Conservation (phyloP, 2,888 invertebrate species). For the Brachypalpus laphriformis region DNA sequence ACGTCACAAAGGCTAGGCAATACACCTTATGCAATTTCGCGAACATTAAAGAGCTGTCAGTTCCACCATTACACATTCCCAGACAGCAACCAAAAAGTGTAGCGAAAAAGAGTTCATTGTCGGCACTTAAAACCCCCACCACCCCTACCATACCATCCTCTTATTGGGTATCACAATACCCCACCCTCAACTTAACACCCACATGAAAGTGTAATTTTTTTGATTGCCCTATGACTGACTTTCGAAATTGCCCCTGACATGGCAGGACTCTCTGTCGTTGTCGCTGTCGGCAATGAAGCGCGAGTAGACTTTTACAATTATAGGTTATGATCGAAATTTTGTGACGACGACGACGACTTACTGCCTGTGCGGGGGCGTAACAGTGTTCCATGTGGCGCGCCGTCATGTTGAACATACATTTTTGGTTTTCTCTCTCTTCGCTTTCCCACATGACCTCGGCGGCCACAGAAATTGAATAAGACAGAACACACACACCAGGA, state of each 20-base stretch:
- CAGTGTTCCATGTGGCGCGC: slow-evolving; percentile 38
- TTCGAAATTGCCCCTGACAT: slow-evolving; percentile 52
- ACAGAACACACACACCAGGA: not conserved
- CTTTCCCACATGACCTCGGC: slow-evolving; percentile 47
- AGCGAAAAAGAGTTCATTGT: slow-evolving; percentile 60
- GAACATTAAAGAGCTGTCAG: slow-evolving; percentile 57
- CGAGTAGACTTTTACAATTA: slow-evolving; percentile 65
- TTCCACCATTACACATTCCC: slow-evolving; percentile 53
- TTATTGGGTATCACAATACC: not conserved
- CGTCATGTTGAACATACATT: slow-evolving; percentile 42
- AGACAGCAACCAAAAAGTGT: slow-evolving; percentile 28
- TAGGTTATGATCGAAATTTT: slow-evolving; percentile 66
- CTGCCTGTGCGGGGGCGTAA: slow-evolving; percentile 21
- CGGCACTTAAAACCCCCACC: slow-evolving; percentile 49
- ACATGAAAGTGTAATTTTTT: slow-evolving; percentile 44
- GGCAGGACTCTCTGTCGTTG: slow-evolving; percentile 14
- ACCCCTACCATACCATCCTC: not conserved
- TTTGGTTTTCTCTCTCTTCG: slow-evolving; percentile 9
- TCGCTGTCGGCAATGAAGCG: slow-evolving; percentile 26
- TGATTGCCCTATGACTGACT: slow-evolving; percentile 60
- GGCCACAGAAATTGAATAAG: slow-evolving; percentile 46
- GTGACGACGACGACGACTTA: slow-evolving; percentile 2
- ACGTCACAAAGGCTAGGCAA: slow-evolving; percentile 55
- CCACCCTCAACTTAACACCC: not conserved
- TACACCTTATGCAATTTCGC: slow-evolving; percentile 43